Conservation (phyloP, 2,797 vertebrate genomes). For the Glossophaga mutica region DNA sequence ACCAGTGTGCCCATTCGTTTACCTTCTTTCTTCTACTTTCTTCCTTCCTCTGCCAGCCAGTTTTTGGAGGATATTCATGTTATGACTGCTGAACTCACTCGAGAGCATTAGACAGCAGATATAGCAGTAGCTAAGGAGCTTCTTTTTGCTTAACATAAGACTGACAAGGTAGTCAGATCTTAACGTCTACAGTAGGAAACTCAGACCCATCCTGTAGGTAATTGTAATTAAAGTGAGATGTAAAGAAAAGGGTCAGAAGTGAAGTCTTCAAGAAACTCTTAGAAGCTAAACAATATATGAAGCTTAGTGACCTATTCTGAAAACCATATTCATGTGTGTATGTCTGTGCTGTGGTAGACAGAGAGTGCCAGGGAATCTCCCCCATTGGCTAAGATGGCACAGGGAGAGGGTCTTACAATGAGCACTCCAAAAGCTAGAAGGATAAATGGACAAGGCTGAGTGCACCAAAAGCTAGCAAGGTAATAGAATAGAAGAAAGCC, state of each 20-base stretch:
- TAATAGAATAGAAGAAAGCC: not conserved
- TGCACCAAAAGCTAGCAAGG: not conserved
- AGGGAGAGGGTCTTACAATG: not conserved
- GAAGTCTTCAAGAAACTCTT: not conserved
- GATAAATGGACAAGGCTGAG: not conserved
- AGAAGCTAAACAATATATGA: not conserved
- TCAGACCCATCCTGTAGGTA: not conserved
- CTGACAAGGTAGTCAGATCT: not conserved
- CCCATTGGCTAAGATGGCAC: not conserved
- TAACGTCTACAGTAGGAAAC: not conserved
- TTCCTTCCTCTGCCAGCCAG: not conserved
- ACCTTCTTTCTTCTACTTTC: not conserved
- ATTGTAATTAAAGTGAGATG: not conserved
- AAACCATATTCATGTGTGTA: not conserved
- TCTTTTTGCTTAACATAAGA: conserved; percentile 25
- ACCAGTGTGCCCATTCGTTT: not conserved
- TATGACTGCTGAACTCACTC: conserved; percentile 10
- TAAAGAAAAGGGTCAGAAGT: not conserved
- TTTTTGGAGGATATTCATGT: not conserved
- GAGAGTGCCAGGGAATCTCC: not conserved
- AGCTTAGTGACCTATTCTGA: not conserved
- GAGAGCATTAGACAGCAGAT: not conserved
- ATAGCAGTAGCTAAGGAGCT: not conserved
- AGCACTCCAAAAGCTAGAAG: not conserved
- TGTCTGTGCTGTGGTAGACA: not conserved